Conservation (phyloP, 2,797 vertebrate genomes). For the Stomatorhinus walkeri region DNA sequence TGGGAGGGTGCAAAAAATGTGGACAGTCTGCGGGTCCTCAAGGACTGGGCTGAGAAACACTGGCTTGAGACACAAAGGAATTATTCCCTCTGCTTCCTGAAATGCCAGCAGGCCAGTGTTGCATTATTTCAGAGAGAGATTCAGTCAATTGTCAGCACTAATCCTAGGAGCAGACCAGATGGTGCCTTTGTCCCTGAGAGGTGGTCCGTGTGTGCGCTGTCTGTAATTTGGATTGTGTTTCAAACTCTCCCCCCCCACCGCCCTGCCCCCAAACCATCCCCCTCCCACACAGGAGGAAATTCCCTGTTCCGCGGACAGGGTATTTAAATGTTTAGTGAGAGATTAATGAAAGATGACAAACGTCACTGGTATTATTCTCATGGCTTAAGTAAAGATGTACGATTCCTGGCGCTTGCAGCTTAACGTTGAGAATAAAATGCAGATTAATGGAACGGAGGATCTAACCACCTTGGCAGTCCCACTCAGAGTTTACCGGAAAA, state of each 20-base stretch:
- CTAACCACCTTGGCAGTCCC: background rate
- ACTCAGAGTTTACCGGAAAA: background rate
- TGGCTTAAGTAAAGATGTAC: background rate
- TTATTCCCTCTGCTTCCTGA: background rate
- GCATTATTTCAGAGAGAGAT: background rate
- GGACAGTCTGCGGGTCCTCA: background rate
- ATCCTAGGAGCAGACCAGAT: conserved; percentile 18
- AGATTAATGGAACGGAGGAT: background rate
- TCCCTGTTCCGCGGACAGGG: background rate
- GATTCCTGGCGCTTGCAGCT: background rate
- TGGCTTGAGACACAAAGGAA: background rate
- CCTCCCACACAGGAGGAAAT: background rate
- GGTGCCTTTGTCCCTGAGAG: conserved; percentile 1
- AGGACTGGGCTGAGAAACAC: background rate
- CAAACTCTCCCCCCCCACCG: background rate
- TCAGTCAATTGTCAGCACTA: background rate
- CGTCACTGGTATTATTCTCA: background rate
- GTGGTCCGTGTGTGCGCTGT: background rate
- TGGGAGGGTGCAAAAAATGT: background rate
- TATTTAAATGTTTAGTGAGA: background rate
- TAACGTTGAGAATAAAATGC: background rate
- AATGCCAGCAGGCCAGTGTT: background rate
- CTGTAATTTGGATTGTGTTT: background rate
- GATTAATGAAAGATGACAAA: background rate
- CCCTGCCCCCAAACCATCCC: background rate